Percentiles rank a stretch among this genome's conserved stretches.
phyloP scores from a whole-genome alignment of 2,113 vertebrate genomes.

The Entelurus aequoreus region DNA sequence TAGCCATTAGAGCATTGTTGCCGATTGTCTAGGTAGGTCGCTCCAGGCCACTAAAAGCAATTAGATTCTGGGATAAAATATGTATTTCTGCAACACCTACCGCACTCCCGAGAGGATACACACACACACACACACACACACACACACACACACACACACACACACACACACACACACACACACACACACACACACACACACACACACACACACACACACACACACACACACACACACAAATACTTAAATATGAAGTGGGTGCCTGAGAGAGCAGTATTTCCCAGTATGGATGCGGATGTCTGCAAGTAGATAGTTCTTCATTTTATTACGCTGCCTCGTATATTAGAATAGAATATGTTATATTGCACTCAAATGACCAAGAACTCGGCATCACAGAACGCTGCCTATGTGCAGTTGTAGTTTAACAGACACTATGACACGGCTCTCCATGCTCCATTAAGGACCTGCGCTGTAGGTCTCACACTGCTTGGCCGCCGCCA shows the following conservation, averaged over 20 bases:
- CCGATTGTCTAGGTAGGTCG: conserved; percentile 61
- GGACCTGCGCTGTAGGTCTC: too few species aligned
- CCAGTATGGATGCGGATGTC: conserved; percentile 24
- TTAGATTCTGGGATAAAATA: conserved; percentile 67
- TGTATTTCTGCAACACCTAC: conserved; percentile 70
- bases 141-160: conserved; percentile 22
- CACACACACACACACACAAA: too few species aligned
- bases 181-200: too few species aligned
- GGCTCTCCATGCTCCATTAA: too few species aligned
- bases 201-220: too few species aligned
- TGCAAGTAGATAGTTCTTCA: conserved; percentile 21
- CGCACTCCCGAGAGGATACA: conserved; percentile 46
- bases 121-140: conserved; percentile 1
- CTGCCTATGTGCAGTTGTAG: background rate
- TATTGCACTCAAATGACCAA: conserved; percentile 7
- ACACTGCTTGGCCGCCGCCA: too few species aligned
- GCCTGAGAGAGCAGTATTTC: conserved; percentile 52
- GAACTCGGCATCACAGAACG: background rate
- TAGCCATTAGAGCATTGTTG: conserved; percentile 56
- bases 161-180: too few species aligned
- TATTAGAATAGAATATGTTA: conserved; percentile 22
- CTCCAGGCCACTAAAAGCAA: conserved; percentile 69
- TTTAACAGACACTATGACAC: background rate
- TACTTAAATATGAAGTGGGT: conserved; percentile 56
- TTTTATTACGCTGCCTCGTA: conserved; percentile 23